Conservation (phyloP, 2,888 invertebrate species). For the Meloe dianella region DNA sequence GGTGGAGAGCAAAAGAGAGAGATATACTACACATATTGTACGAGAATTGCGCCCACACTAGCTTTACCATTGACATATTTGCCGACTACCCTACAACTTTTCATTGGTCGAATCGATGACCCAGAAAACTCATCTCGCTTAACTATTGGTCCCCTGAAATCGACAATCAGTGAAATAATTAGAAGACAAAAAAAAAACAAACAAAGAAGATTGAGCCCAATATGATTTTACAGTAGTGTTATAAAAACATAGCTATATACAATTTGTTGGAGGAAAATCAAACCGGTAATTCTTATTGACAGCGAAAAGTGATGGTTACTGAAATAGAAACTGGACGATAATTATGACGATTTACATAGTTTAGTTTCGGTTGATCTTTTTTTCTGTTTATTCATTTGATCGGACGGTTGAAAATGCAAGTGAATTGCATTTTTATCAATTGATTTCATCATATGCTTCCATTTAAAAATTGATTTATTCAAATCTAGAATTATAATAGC, state of each 20-base stretch:
- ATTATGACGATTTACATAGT: constrained; percentile 23
- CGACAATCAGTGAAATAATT: background rate
- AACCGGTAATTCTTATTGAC: background rate
- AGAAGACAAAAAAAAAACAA: background rate
- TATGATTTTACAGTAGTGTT: constrained; percentile 30
- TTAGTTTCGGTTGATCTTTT: constrained; percentile 16
- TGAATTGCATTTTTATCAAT: background rate
- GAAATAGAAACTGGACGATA: constrained; percentile 37
- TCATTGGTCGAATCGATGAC: constrained; percentile 52
- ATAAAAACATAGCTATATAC: too few species aligned
- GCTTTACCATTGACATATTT: constrained; percentile 53
- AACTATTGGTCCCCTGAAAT: constrained; percentile 38
- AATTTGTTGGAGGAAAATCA: constrained; percentile 5
- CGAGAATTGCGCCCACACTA: constrained; percentile 37
- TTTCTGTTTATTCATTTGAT: background rate
- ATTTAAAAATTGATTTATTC: background rate
- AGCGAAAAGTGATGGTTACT: constrained; percentile 28
- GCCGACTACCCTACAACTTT: constrained; percentile 55
- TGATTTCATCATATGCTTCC: background rate
- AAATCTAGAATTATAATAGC: too few species aligned
- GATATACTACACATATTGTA: background rate
- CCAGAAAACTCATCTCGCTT: constrained; percentile 47
- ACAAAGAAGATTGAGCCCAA: background rate
- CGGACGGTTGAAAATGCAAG: background rate
- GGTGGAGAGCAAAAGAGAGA: constrained; percentile 32